Evolutionary conservation across 2,113 vertebrate species (phyloP), one percentile per base, ranked within the genome.

Genomic region (Circaetus gallicus): DNA sequence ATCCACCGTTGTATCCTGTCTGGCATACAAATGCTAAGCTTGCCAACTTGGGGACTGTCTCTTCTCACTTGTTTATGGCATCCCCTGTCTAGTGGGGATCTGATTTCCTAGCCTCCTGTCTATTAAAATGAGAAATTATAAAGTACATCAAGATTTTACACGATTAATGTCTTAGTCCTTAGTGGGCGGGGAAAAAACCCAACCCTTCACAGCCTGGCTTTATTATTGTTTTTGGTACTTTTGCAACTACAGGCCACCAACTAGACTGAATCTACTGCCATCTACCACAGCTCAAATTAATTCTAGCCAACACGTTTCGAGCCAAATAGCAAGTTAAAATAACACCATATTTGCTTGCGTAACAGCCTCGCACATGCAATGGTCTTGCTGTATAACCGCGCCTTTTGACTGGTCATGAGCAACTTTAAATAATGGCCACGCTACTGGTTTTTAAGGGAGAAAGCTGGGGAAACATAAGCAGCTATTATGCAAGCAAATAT

Each of bases 201-300:
- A 95, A 19, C 56, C 21, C 61, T 91, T 80, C 70, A 42, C 13
- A 72, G 25, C 3, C 5, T 40, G n/a, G 19, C 6, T 89, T 94
- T 82, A 29, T 89, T 93, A 65, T 36, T 94, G 40, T 79, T 97
- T 95, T 49, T 72, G 32, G 36, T 42, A 62, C 73, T 85, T 89
- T 73, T 95, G 86, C 56, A 95, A 72, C 81, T 93, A 1, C 47
- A 79, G 74, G 66, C 43, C 86, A 92, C 78, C 78, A 89, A 7
- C 36, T 21, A 32, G 70, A 53, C 29, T 22, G 13, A 91, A 95
- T 94, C 91, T 77, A 38, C 62, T 34, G 31, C 22, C 94, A 94
- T 95, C 95, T 93, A 95, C 95, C 94, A 89, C 91, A 95, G 25
- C 9, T 15, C 59, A 62, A 47, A 92, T 92, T 79, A 96, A 95